Evolutionary conservation across 2,888 invertebrate genomes (phyloP), one percentile per base, ranked within the genome.

Genomic region (Amphipoea oculea): DNA sequence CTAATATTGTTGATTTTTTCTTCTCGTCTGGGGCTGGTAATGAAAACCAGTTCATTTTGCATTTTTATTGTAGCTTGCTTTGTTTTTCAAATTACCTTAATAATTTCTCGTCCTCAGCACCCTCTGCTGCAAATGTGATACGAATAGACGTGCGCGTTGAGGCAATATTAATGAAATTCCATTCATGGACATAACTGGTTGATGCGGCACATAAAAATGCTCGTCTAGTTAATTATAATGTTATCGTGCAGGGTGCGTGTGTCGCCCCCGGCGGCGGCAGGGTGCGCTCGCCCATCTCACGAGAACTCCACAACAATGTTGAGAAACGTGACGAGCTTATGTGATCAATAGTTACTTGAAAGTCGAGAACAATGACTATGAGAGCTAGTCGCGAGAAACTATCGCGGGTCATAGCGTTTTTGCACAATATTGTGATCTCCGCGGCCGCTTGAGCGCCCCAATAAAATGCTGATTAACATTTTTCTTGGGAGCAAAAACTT

Each of bases 341-440:
- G 91, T 92, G 92, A 94, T 95, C 92, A 93, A 92, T 93, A 94
- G 92, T 92, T 92, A 86, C 90, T 95, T 93, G 96, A 96, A 96
- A 96, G 95, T 93, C 90, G 89, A 92, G 92, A 96, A 97, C 96
- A 96, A 96, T 96, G 92, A 92, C 90, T 91, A 92, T 94, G 95
- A 91, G 95, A 95, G 92, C 91, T 89, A 90, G 86, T 87, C 88
- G 89, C 91, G 94, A 93, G 95, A 95, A 95, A 95, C 91, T 93
- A 92, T 93, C 91, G 89, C 91, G 88, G 89, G 90, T 91, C 90
- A 89, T 90, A 90, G 83, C 77, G 88, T 94, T 95, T 95, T 95
- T 95, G 88, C 90, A 86, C 89, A 87, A 91, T 91, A 90, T 90
- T 90, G 90, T 90, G 87, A 92, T 88, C 81, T 74, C 75, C 73